A percentile compares a stretch with the other conserved stretches of the same genome.
phyloP scores from a whole-genome alignment of 2,797 vertebrate species.

The Moxostoma hubbsi region DNA sequence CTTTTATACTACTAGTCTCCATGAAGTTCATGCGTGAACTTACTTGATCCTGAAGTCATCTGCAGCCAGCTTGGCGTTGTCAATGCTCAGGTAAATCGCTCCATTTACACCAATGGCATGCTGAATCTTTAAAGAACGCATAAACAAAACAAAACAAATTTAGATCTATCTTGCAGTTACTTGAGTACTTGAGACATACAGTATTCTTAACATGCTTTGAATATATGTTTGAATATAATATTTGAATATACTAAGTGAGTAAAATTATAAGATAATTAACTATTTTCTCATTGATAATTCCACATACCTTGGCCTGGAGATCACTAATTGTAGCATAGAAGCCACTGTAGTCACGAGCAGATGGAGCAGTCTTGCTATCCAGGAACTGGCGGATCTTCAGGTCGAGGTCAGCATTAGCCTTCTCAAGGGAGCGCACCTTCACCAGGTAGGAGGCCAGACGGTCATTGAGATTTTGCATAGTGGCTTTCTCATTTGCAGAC shows the following conservation, averaged over 20 bases:
- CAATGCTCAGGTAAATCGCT: constrained; percentile 77
- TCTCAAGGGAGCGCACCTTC: constrained; percentile 83
- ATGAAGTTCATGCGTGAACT: constrained; percentile 53
- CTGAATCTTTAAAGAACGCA: constrained; percentile 73
- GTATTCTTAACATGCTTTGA: too few species aligned
- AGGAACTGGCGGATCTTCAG: constrained; percentile 83
- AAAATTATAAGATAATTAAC: too few species aligned
- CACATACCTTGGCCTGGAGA: constrained; percentile 82
- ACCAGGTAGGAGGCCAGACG: constrained; percentile 87
- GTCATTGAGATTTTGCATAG: constrained; percentile 91
- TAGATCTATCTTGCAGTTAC: neutral
- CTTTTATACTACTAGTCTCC: too few species aligned
- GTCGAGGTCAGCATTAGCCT: constrained; percentile 83
- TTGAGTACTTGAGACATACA: too few species aligned
- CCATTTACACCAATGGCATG: constrained; percentile 72
- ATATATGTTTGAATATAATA: too few species aligned
- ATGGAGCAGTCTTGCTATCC: constrained; percentile 68
- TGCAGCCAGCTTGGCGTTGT: constrained; percentile 83
- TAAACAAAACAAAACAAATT: neutral
- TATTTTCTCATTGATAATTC: too few species aligned
- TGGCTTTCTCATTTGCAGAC: constrained; percentile 71
- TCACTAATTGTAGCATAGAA: constrained; percentile 80
- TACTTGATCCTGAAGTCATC: constrained; percentile 88
- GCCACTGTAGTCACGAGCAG: constrained; percentile 74
- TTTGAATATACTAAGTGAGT: too few species aligned